Conservation (phyloP, 2,888 invertebrate genomes). For the Acronicta aceris region DNA sequence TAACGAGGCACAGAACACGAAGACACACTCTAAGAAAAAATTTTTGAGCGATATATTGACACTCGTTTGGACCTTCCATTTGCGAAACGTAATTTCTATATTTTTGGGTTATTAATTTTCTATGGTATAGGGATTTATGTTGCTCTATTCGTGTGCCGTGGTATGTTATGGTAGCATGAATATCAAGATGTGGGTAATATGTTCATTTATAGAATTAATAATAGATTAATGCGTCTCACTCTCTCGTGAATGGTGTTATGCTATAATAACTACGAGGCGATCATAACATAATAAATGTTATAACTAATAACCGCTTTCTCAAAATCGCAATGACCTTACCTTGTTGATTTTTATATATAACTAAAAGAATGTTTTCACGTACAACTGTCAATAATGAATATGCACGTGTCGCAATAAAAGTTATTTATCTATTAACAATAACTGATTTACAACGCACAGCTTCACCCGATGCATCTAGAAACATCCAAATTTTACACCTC, state of each 20-base stretch:
- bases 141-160: constrained; percentile 54
- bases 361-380: too few species aligned
- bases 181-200: constrained; percentile 70
- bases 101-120: not conserved
- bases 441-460: too few species aligned
- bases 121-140: not conserved
- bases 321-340: too few species aligned
- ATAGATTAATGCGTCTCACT: constrained; percentile 61
- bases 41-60: not conserved
- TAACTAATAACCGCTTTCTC: too few species aligned
- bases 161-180: constrained; percentile 64
- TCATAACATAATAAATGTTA: too few species aligned
- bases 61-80: not conserved
- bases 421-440: too few species aligned
- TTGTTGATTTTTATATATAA: too few species aligned
- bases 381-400: too few species aligned
- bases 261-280: not conserved
- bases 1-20: constrained; percentile 49
- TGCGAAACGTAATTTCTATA: not conserved
- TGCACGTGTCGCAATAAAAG: too few species aligned
- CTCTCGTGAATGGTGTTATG: constrained; percentile 61
- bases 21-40: not conserved
- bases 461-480: too few species aligned
- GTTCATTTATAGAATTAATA: constrained; percentile 76
- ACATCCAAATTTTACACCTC: too few species aligned